Percentiles rank a stretch among this genome's conserved stretches.
Evolutionary conservation across 53 echinoderm and acorn worm genomes (phyloP).

Genomic region (Henricia sp.): DNA sequence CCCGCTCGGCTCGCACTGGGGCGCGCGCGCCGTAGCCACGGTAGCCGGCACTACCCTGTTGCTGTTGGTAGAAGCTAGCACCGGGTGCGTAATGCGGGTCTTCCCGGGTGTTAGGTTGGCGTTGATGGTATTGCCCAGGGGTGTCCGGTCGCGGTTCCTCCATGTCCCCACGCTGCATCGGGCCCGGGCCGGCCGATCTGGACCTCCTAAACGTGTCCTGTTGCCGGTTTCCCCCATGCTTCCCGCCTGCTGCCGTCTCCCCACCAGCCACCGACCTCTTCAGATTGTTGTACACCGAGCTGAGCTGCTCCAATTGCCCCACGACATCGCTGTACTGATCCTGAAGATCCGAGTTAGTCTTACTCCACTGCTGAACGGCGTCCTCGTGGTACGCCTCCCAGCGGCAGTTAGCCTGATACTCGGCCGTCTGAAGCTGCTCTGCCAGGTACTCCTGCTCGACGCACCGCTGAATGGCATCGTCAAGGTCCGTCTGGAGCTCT

Average conservation of each 20-base stretch:
- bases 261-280: neutral
- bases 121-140: neutral
- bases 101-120: neutral
- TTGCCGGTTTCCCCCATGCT: neutral
- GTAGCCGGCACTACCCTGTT: neutral
- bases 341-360: slow-evolving; percentile 34
- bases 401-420: slow-evolving; percentile 38
- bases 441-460: slow-evolving; percentile 34
- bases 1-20: slow-evolving; percentile 39
- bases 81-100: no score
- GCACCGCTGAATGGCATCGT: slow-evolving; percentile 14
- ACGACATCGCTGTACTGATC: slow-evolving; percentile 5
- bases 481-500: neutral
- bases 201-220: slow-evolving; percentile 27
- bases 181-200: neutral
- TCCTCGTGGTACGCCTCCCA: slow-evolving; percentile 56
- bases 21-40: neutral
- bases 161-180: neutral
- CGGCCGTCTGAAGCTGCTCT: slow-evolving; percentile 48
- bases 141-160: neutral
- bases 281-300: slow-evolving; percentile 14
- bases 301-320: slow-evolving; percentile 17
- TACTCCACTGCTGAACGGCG: slow-evolving; percentile 54
- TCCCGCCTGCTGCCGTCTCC: neutral
- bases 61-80: no score